Base-by-base conservation (phyloP, 37 sponge, comb jelly and placozoan genomes). In the Spongia lamella region DNA sequence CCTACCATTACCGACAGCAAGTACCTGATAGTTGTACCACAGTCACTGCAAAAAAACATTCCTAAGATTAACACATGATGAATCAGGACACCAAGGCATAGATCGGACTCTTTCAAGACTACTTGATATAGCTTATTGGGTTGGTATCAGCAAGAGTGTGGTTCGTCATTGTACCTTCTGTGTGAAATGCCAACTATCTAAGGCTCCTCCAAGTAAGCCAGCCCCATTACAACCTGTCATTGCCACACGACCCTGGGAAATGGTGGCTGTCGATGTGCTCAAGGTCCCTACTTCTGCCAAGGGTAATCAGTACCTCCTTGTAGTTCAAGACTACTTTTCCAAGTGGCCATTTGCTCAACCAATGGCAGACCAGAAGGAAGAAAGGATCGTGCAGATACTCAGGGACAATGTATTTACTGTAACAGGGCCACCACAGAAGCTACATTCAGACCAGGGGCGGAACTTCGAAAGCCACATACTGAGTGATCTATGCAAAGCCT, bases 141-240 rank as follows among this genome's bases (percentile, higher is more conserved):
- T 56, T 21, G 57, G 57, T 21, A 56, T 56, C 24, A 25, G 6
- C 29, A 4, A 19, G 32, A 35, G 32, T 63, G 64, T 63, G n/a
- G 64, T 7, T 2, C 64, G 32, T 3, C 64, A 63, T 24, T 63
- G 64, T 7, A 31, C 34, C 34, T 19, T 7, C 26, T 63, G 64
- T 63, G 64, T 63, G 33, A 25, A 30, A 4, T 63, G 64, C 33
- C 64, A 63, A 24, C 25, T 63, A 31, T 34, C 64, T 19, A 63
- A 63, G 64, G n/a, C 64, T 63, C 64, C 32, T 31, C 20, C 26
- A n/a, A 24, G 30, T n/a, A 52, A 49, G 51, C 51, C 51, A 26
- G 73, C 56, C 53, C 54, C 73, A 26, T 26, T 72, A 72, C 64
- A 63, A 63, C 64, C 64, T 25, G 64, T 63, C 5, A 1, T 63